phyloP scores from a whole-genome alignment of 1,140 invertebrate species.

The Drosophila pseudoananassae region DNA sequence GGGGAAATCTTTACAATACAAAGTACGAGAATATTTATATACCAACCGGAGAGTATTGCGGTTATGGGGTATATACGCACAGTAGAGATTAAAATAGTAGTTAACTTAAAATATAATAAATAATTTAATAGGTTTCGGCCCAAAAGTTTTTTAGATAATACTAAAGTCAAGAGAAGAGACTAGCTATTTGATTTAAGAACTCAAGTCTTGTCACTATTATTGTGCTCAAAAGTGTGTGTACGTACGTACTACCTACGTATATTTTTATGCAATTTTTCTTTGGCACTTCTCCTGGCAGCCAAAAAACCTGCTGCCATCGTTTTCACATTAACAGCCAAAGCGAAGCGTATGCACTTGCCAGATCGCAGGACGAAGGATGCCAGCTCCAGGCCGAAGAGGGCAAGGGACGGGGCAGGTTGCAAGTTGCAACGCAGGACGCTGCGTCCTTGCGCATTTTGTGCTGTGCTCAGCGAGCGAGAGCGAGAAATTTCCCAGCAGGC shows the following conservation, averaged over 20 bases:
- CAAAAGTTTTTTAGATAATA: not conserved
- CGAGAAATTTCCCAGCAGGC: conserved; percentile 77
- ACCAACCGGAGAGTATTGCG: not conserved
- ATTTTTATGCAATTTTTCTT: conserved; percentile 65
- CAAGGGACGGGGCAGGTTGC: not conserved
- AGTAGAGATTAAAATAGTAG: not conserved
- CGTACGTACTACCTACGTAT: conserved; percentile 16
- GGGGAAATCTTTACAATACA: conserved; percentile 69
- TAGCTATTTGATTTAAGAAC: not conserved
- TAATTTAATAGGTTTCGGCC: not conserved
- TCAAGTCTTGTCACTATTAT: not conserved
- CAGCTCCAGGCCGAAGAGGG: not conserved
- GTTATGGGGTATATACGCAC: not conserved
- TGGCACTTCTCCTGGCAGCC: conserved; percentile 52
- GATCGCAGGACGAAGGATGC: conserved; percentile 30
- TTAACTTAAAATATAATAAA: not conserved
- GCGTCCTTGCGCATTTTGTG: conserved; percentile 53
- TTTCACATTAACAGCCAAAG: conserved; percentile 81
- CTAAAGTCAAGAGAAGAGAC: too few species aligned
- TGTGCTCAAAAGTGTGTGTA: not conserved
- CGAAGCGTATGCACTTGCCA: conserved; percentile 79
- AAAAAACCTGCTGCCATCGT: conserved; percentile 77
- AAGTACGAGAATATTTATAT: conserved; percentile 48
- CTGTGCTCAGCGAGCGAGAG: conserved; percentile 57
- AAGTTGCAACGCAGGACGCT: conserved; percentile 7